Evolutionary conservation across 2,797 vertebrate genomes (phyloP).

Genomic region (Acanthurus lineatus): DNA sequence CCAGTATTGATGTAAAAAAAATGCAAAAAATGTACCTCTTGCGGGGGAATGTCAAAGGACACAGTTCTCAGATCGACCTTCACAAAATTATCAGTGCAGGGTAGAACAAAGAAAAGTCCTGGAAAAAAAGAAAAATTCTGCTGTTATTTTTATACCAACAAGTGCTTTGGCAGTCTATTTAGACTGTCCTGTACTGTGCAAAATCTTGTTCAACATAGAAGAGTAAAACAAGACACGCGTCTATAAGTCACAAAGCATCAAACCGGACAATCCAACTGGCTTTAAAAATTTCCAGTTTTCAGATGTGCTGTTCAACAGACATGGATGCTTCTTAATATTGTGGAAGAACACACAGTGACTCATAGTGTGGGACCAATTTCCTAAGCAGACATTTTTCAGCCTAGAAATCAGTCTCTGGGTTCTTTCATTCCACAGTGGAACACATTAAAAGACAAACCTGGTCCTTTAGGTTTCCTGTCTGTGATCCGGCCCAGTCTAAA

Average conservation of each 20-base stretch:
- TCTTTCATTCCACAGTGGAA: not conserved
- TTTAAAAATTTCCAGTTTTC: not conserved
- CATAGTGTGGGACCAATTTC: too few species aligned
- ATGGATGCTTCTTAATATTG: too few species aligned
- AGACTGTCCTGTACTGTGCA: not conserved
- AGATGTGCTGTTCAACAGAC: too few species aligned
- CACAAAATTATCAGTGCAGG: constrained; percentile 84
- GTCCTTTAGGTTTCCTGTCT: constrained; percentile 85
- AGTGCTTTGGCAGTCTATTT: not conserved
- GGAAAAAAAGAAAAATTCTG: not conserved
- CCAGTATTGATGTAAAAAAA: not conserved
- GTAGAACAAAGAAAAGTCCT: constrained; percentile 86
- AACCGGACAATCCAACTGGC: not conserved
- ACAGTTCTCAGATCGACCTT: constrained; percentile 86
- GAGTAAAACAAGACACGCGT: not conserved
- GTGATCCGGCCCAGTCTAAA: constrained; percentile 85
- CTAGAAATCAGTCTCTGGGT: not conserved
- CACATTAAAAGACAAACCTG: constrained; percentile 75
- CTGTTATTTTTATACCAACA: not conserved
- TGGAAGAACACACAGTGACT: too few species aligned
- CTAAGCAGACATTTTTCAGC: not conserved
- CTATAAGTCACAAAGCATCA: not conserved
- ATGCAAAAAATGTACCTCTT: constrained; percentile 74
- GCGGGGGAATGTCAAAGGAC: constrained; percentile 86
- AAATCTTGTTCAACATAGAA: not conserved